Evolutionary conservation across 2,888 invertebrate genomes (phyloP).

Genomic region (Latrodectus elegans): DNA sequence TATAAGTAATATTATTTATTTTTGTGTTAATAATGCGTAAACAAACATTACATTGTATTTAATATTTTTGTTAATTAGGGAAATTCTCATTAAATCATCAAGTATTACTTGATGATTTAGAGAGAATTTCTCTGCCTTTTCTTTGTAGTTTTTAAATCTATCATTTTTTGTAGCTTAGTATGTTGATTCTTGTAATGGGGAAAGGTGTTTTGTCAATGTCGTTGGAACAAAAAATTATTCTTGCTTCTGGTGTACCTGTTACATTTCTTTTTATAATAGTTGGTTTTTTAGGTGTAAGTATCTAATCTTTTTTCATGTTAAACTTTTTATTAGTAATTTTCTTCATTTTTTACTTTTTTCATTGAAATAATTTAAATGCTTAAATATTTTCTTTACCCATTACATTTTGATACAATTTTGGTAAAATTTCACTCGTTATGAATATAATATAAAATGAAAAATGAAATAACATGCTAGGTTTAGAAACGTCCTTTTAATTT

Average conservation of each 20-base stretch:
- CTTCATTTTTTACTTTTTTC: neutral
- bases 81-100: no score
- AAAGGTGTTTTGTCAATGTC: constrained; percentile 39
- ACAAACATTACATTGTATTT: no score
- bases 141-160: neutral
- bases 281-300: constrained; percentile 73
- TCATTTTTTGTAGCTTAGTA: constrained; percentile 45
- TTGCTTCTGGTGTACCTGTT: constrained; percentile 72
- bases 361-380: neutral
- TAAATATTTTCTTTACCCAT: no score
- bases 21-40: no score
- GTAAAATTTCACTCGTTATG: no score
- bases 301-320: neutral
- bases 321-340: neutral
- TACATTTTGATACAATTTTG: no score
- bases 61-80: no score
- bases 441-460: no score
- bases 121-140: neutral
- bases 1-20: no score
- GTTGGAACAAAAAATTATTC: constrained; percentile 71
- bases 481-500: no score
- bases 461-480: no score
- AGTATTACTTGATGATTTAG: no score
- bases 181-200: constrained; percentile 58
- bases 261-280: constrained; percentile 72